Conservation (phyloP, 2,113 vertebrate species). For the Pseudonaja textilis region DNA sequence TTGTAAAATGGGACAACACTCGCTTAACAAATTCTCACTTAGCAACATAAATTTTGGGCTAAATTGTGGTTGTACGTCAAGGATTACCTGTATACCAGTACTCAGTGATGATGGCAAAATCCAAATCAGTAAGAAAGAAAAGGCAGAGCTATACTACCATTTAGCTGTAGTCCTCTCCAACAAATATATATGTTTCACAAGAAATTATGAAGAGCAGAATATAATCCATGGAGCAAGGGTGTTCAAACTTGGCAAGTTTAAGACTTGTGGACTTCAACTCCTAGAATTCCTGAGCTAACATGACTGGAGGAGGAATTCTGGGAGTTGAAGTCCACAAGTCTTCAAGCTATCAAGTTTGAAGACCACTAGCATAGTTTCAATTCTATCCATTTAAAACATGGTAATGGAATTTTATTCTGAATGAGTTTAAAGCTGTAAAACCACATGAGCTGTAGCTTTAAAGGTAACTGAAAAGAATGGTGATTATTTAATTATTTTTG, state of each 20-base stretch:
- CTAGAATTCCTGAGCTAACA: too few species aligned
- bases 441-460: not conserved
- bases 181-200: not conserved
- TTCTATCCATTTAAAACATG: not conserved
- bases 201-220: not conserved
- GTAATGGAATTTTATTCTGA: not conserved
- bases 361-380: not conserved
- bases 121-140: not conserved
- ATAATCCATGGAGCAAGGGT: not conserved
- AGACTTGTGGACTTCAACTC: too few species aligned
- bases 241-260: not conserved
- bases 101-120: not conserved
- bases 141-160: not conserved
- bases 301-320: too few species aligned
- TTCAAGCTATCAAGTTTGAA: too few species aligned
- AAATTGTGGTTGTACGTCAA: not conserved
- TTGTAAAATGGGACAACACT: not conserved
- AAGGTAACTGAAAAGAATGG: not conserved
- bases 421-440: not conserved
- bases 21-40: not conserved
- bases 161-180: not conserved
- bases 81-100: not conserved
- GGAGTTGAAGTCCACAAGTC: too few species aligned
- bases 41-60: not conserved
- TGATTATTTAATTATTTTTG: not conserved